Conservation (phyloP, 1,140 invertebrate species). For the Drosophila navojoa region DNA sequence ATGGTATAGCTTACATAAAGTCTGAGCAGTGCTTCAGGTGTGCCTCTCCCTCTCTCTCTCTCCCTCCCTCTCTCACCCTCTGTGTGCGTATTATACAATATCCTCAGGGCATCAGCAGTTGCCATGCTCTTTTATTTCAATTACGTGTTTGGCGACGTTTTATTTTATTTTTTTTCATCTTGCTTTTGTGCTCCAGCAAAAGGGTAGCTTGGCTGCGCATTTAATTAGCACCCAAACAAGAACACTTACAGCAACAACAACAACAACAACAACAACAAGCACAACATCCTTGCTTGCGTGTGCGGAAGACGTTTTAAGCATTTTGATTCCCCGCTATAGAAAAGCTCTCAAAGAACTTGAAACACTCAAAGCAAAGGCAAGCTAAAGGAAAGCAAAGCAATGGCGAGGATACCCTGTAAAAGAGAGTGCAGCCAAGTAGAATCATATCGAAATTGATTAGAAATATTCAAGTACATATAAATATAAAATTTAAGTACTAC, state of each 20-base stretch:
- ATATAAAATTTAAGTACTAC: too few relatives aligned
- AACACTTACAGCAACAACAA: conserved; percentile 15
- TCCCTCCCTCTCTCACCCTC: background rate
- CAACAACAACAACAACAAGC: conserved; percentile 11
- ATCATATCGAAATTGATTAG: too few relatives aligned
- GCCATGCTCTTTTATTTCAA: conserved; percentile 54
- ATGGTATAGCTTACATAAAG: too few relatives aligned
- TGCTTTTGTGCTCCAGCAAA: background rate
- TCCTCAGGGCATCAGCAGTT: conserved; percentile 28
- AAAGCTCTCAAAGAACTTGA: too few relatives aligned
- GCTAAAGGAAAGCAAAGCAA: too few relatives aligned
- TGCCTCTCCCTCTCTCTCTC: too few relatives aligned
- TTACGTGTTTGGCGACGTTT: conserved; percentile 28
- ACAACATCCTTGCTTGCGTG: conserved; percentile 7
- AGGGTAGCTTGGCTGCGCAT: conserved; percentile 25
- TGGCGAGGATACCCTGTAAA: too few relatives aligned
- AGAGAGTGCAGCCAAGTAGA: too few relatives aligned
- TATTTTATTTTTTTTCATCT: background rate
- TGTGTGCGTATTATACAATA: conserved; percentile 2
- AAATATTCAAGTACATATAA: too few relatives aligned
- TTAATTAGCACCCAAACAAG: conserved; percentile 45
- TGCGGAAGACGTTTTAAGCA: background rate
- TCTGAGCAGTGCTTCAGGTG: background rate
- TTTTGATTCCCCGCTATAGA: too few relatives aligned
- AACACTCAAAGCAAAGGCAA: too few relatives aligned